Evolutionary conservation across 2,888 invertebrate genomes (phyloP).

Genomic region (Cephus pulcher): DNA sequence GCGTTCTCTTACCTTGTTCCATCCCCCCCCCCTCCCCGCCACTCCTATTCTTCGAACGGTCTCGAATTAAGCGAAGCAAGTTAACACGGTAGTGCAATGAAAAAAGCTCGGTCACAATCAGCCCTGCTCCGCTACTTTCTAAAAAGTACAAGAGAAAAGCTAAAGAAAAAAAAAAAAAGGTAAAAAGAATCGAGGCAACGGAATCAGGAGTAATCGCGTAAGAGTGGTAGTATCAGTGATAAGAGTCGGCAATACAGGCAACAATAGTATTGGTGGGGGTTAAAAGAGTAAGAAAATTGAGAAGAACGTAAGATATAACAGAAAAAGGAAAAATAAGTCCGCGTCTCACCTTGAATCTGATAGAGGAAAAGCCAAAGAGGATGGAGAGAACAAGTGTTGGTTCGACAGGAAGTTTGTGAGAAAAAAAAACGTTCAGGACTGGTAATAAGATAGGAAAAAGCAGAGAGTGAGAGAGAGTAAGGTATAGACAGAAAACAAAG

Average conservation of each 20-base stretch:
- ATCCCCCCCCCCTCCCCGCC: background rate
- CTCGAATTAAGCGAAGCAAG: conserved; percentile 43
- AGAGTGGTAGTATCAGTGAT: too few species aligned
- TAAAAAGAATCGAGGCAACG: conserved; percentile 15
- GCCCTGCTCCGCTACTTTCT: conserved; percentile 6
- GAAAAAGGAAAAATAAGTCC: conserved; percentile 21
- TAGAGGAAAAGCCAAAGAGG: too few species aligned
- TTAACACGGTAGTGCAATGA: conserved; percentile 35
- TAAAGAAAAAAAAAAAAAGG: background rate
- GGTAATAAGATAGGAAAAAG: conserved; percentile 8
- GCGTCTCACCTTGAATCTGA: background rate
- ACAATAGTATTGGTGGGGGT: too few species aligned
- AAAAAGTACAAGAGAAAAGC: too few species aligned
- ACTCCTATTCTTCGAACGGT: conserved; percentile 26
- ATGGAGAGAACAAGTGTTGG: background rate
- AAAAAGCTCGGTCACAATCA: conserved; percentile 54
- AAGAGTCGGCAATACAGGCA: too few species aligned
- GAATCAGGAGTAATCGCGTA: conserved; percentile 9
- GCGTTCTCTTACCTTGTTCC: background rate
- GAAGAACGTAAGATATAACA: conserved; percentile 21
- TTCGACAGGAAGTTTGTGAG: background rate
- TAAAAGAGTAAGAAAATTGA: background rate
- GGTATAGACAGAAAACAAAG: conserved; percentile 34
- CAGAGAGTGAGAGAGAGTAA: conserved; percentile 16
- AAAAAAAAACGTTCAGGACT: conserved; percentile 1